Evolutionary conservation across 2,888 invertebrate species (phyloP), one percentile per base, ranked within the genome.

Genomic region (Silvanus unidentatus): DNA sequence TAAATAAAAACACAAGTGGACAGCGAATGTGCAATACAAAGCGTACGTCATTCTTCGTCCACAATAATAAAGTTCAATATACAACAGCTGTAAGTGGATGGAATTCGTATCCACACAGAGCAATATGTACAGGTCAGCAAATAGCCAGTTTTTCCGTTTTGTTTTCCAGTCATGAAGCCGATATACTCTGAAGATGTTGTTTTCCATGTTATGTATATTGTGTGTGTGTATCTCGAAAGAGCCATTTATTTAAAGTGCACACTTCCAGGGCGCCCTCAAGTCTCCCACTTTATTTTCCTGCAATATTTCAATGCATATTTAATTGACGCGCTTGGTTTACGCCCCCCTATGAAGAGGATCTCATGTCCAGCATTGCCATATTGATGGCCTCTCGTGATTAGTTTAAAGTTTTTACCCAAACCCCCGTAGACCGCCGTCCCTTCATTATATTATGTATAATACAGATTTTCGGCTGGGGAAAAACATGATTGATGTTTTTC

Each of bases 401-500:
- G n/a, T n/a, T n/a, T n/a, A n/a, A n/a, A n/a, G n/a, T n/a, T n/a
- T n/a, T n/a, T n/a, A n/a, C n/a, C n/a, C n/a, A n/a, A n/a, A n/a
- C n/a, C n/a, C n/a, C n/a, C n/a, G n/a, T n/a, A n/a, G n/a, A n/a
- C n/a, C n/a, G n/a, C n/a, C n/a, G n/a, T n/a, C n/a, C n/a, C n/a
- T n/a, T n/a, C n/a, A n/a, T n/a, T 32, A 32, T 32, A 11, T 32
- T 32, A 32, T 11, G n/a, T 32, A 32, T 9, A 9, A n/a, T 32
- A 11, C n/a, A 11, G 4, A 32, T 32, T 5, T 32, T 5, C 12
- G 6, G 22, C 22, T 22, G 22, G 8, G 8, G 22, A 22, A 55
- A 57, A 55, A 57, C 57, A 54, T 55, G 57, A 57, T 57, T 57
- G 55, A 57, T 57, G 53, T 48, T 43, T 41, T 43, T 45, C 39